Base-by-base conservation (phyloP, 2,888 invertebrate genomes). In the Galerucella calmariensis region DNA sequence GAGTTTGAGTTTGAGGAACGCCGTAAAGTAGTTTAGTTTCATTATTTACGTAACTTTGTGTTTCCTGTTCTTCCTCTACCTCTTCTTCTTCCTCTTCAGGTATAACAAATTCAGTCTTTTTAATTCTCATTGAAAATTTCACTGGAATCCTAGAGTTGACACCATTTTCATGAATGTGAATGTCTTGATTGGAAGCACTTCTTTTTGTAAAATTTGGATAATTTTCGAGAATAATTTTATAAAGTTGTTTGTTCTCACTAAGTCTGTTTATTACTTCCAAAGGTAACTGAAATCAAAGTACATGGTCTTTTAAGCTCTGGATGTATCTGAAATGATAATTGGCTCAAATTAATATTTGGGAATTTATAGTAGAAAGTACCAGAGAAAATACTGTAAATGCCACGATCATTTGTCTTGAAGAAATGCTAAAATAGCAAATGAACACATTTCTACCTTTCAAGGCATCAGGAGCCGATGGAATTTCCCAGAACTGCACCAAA, bases 171-270 rank as follows among this genome's bases (percentile, higher is more conserved):
- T 85, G 74, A 65, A 83, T 82, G 77, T 88, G 85, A 1, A 92
- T 84, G 78, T 91, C 91, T 72, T 91, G 91, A 79, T 92, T 93
- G 0, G 93, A 93, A 68, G 89, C 89, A 81, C 92, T 91, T 81
- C 92, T 89, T 78, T 91, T 89, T 48, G 90, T 88, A 70, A 94
- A 85, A 67, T 92, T 92, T 9, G 94, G 94, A 84, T 94, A 94
- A 83, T 93, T 93, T 84, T 93, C 92, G 78, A 94, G 85, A 69
- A 94, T 91, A 11, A 93, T 91, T 77, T 91, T 92, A 86, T 93
- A 93, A 6, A 93, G 86, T 65, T 90, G 90, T 76, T 91, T 92
- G 82, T 94, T 93, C 67, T 91, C 87, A 76, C 91, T 88, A 24
- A 93, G 84, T 24, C 89, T 89, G 82, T 93, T 92, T 65, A 93